A percentile compares a stretch with the other conserved stretches of the same genome.
These are phyloP conservation scores for Ptilodon capucinus DNA, from an alignment of 2,888 invertebrate species.

Conservation along the genomic window DNA sequence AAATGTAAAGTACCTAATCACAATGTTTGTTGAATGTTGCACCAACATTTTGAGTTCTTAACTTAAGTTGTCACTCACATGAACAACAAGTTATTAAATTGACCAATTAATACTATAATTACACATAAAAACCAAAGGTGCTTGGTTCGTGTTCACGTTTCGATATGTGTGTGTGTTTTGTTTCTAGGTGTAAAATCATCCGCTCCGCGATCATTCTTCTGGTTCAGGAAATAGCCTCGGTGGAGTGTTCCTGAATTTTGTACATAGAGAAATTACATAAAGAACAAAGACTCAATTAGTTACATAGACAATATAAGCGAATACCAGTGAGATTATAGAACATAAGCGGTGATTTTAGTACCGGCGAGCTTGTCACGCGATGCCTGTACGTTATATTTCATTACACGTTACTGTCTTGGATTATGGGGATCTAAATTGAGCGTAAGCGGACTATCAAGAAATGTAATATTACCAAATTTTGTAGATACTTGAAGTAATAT, in stretches of 20 bases:
- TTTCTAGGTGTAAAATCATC: slow-evolving; percentile 82
- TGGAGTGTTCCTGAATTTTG: slow-evolving; percentile 75
- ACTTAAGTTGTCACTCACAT: slow-evolving; percentile 21
- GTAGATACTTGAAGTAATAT: not conserved
- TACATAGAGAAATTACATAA: slow-evolving; percentile 73
- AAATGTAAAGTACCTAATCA: not conserved
- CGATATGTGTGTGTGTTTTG: slow-evolving; percentile 75
- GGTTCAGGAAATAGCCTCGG: slow-evolving; percentile 80
- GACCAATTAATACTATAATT: slow-evolving; percentile 8
- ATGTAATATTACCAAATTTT: no score
- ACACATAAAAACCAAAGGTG: slow-evolving; percentile 42
- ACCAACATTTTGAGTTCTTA: slow-evolving; percentile 19
- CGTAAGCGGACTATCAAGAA: not conserved
- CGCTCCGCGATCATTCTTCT: slow-evolving; percentile 82
- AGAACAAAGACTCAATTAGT: slow-evolving; percentile 82
- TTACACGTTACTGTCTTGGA: slow-evolving; percentile 44
- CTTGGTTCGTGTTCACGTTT: slow-evolving; percentile 61
- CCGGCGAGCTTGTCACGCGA: slow-evolving; percentile 73
- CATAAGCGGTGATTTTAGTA: slow-evolving; percentile 79
- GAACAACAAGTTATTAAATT: slow-evolving; percentile 26
- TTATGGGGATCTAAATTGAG: not conserved
- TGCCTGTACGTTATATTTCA: slow-evolving; percentile 73
- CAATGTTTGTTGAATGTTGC: slow-evolving; percentile 24
- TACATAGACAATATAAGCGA: slow-evolving; percentile 71
- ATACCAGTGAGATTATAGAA: slow-evolving; percentile 81